Base-by-base conservation (phyloP, 92 coral and sea anemone species). In the Actinernus sp. region DNA sequence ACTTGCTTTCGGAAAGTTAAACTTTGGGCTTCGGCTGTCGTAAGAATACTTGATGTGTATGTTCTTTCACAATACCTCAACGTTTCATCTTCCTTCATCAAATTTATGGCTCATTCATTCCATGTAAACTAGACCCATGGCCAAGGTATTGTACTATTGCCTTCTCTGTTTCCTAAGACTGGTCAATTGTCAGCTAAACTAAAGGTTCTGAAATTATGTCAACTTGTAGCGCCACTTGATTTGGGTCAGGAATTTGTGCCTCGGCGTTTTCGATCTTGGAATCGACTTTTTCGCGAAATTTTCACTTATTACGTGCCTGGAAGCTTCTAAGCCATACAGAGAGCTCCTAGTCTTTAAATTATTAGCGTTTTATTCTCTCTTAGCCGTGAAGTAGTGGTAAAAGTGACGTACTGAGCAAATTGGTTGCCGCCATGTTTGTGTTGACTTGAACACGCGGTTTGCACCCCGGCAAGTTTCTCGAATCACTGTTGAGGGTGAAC, bases 81-180 rank as follows among this genome's bases (percentile, higher is more conserved):
- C 47, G 48, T 60, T 46, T 60, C 41, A 62, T 58, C 54, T 47
- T 65, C 82, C 55, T 73, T 73, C 88, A 56, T 58, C 65, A 23
- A 31, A 61, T 57, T 37, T 70, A 14, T 28, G 47, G 45, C 31
- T 55, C 43, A 5, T 13, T 23, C 13, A 40, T 6, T 12, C 17
- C 21, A 45, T 45, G 4, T 45, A 45, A 12, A 45, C 10, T 8
- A 45, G 18, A 45, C 19, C 22, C 8, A 45, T 6, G 6, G 41
- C 41, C 41, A 6, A 14, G 6, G 6, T 14, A 14, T 34, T 34
- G 41, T 6, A 36, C 14, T 14, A 7, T 36, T 7, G 8, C 7
- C 14, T 36, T 14, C 41, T 7, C 14, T 14, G 7, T 7, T 14
- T 36, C 52, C 52, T 18, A 4, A 45, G 21, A 17, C 10, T 8